phyloP scores from a whole-genome alignment of 2,113 vertebrate species.

The Perca schrenkii region DNA sequence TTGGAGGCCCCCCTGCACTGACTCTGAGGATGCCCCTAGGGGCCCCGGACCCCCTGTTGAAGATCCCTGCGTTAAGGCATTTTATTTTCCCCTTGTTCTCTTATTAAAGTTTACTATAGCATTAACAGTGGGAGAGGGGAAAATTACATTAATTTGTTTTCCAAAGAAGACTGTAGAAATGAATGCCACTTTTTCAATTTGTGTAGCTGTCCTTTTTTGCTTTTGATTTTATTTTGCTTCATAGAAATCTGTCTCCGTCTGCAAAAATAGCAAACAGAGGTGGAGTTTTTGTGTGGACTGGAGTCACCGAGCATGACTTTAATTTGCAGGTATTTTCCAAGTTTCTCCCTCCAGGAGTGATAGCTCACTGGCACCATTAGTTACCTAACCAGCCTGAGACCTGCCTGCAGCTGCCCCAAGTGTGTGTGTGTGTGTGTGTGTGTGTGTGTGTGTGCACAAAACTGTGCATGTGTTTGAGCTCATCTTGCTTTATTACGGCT shows the following conservation, averaged over 20 bases:
- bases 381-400: conserved; percentile 81
- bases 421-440: conserved; percentile 22
- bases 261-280: conserved; percentile 32
- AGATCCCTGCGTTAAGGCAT: neutral
- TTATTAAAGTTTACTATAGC: neutral
- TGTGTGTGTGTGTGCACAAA: neutral
- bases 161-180: neutral
- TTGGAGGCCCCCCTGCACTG: no score
- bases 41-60: no score
- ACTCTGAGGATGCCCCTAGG: no score
- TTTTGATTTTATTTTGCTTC: conserved; percentile 32
- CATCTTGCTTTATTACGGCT: conserved; percentile 64
- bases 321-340: conserved; percentile 79
- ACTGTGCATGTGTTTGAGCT: conserved; percentile 42
- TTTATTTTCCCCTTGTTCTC: neutral
- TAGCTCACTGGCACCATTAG: conserved; percentile 77
- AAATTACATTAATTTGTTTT: conserved; percentile 7
- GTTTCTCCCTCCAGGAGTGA: conserved; percentile 75
- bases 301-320: conserved; percentile 75
- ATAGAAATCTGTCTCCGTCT: conserved; percentile 35
- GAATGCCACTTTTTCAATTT: neutral
- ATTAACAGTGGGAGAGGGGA: neutral
- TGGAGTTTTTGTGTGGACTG: conserved; percentile 54
- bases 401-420: conserved; percentile 57
- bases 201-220: neutral